These are phyloP conservation scores for Stramonita haemastoma DNA, from an alignment of 2,888 invertebrate genomes.

Conservation along the genomic window DNA sequence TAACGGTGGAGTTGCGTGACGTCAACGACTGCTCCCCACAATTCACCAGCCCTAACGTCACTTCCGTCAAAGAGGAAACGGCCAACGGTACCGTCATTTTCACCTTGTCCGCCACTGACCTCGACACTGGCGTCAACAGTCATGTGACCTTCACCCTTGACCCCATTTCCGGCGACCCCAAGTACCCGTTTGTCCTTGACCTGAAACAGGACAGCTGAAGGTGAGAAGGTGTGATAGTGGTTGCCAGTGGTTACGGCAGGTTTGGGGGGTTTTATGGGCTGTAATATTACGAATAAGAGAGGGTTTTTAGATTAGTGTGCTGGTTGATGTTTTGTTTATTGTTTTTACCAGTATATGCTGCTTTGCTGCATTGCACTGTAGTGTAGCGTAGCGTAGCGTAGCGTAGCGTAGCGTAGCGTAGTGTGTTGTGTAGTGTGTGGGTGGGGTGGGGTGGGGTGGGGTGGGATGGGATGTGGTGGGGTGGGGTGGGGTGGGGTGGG, in stretches of 20 bases:
- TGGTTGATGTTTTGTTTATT: neutral
- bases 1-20: slow-evolving; percentile 88
- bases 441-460: too few relatives aligned
- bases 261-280: neutral
- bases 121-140: slow-evolving; percentile 91
- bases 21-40: slow-evolving; percentile 95
- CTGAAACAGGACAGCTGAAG: slow-evolving; percentile 90
- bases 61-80: slow-evolving; percentile 83
- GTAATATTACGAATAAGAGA: neutral
- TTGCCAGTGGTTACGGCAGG: neutral
- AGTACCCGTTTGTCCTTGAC: slow-evolving; percentile 87
- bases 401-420: too few relatives aligned
- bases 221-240: slow-evolving; percentile 69
- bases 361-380: too few relatives aligned
- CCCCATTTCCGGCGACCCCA: slow-evolving; percentile 80
- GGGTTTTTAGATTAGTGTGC: neutral
- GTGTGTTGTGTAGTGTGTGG: too few relatives aligned
- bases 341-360: neutral
- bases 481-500: too few relatives aligned
- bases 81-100: slow-evolving; percentile 89
- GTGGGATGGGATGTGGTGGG: too few relatives aligned
- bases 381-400: too few relatives aligned
- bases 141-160: slow-evolving; percentile 84
- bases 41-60: slow-evolving; percentile 88
- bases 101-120: slow-evolving; percentile 90